Evolutionary conservation across 1,140 invertebrate species (phyloP), one percentile per base, ranked within the genome.

Genomic region (Leptopilina clavipes): DNA sequence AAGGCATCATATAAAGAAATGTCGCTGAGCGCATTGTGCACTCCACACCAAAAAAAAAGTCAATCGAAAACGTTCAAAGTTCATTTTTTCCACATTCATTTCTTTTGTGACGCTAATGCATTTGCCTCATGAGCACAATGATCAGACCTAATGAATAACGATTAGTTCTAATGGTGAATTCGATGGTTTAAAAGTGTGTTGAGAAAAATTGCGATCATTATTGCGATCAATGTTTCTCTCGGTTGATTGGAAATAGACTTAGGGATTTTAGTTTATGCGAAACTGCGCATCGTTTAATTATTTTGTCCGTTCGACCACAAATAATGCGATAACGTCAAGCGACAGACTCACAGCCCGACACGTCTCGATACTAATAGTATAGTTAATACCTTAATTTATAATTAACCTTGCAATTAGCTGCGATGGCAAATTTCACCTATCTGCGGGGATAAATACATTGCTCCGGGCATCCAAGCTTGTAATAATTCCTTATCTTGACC

Each of bases 271-370:
- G 37, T 59, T 76, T 74, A 78, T 72, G 10, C 25, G 59, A 75
- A 73, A 75, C 22, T 17, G 40, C 77, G n/a, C 77, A 73, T 80
- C 78, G 76, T 83, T 84, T 87, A 88, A 88, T 88, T 87, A 88
- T 88, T 87, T 88, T 86, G 86, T 82, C 82, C 81, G 77, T 75
- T 86, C 83, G 81, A 78, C 84, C 79, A 82, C 79, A 76, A 81
- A 81, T 87, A 87, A 87, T 80, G 73, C 77, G 87, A 87, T 88
- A 87, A 87, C 82, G 81, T 43, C 71, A 79, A 72, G 77, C 77
- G 73, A 82, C 80, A 81, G 48, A 76, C 81, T 76, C 75, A 72
- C 2, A 74, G 80, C 81, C 79, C 82, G 82, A 70, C 74, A 71
- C 79, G 71, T 78, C 43, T 59, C 78, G 84, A 86, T 87, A 85